These are phyloP conservation scores for Acleris cristana DNA, from an alignment of 2,888 invertebrate genomes.

Conservation along the genomic window DNA sequence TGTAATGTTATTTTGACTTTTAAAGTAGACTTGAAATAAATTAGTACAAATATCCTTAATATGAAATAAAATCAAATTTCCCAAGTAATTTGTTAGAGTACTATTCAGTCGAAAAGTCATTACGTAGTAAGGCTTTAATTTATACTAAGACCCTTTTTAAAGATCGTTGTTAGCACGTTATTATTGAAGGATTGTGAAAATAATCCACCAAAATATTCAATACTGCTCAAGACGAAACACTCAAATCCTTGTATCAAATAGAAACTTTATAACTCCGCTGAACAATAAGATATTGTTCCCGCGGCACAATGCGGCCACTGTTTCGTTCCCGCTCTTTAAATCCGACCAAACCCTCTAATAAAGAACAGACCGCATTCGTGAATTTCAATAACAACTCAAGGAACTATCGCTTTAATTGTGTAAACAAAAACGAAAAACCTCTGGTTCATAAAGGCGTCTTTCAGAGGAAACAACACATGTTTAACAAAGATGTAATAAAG, in stretches of 20 bases:
- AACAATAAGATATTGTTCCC: slow-evolving; percentile 74
- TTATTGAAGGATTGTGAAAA: slow-evolving; percentile 12
- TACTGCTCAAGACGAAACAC: slow-evolving; percentile 29
- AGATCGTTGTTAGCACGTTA: neutral
- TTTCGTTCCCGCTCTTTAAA: slow-evolving; percentile 65
- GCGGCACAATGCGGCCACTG: slow-evolving; percentile 65
- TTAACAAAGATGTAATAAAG: slow-evolving; percentile 36
- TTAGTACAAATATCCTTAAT: no score
- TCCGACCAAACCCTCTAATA: slow-evolving; percentile 69
- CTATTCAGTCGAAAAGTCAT: no score
- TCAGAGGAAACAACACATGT: slow-evolving; percentile 36
- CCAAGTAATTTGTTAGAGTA: no score
- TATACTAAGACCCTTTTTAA: neutral
- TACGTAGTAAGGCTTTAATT: no score
- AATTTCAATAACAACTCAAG: slow-evolving; percentile 63
- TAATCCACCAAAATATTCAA: slow-evolving; percentile 14
- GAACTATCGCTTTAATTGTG: slow-evolving; percentile 68
- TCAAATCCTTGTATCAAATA: slow-evolving; percentile 60
- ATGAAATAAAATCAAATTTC: no score
- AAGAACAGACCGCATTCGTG: slow-evolving; percentile 64
- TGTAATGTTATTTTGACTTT: no score
- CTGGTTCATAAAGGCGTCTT: slow-evolving; percentile 38
- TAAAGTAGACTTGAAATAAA: no score
- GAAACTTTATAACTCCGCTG: slow-evolving; percentile 51
- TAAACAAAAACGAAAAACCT: slow-evolving; percentile 59